Evolutionary conservation across 2,888 invertebrate species (phyloP).

Genomic region (Synanthedon tipuliformis): DNA sequence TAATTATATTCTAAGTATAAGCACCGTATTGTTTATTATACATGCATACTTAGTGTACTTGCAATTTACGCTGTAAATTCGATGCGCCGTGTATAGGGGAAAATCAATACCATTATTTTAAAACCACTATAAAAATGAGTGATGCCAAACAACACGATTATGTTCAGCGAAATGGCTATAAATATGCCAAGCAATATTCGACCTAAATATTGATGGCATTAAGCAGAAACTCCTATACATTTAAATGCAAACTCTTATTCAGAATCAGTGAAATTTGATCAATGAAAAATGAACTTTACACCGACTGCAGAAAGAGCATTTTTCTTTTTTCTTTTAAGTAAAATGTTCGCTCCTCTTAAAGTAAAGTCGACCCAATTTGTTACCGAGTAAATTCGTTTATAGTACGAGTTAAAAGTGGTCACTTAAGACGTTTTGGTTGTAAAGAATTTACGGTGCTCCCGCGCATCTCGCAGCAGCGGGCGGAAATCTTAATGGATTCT

Average conservation of each 20-base stretch:
- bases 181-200: background rate
- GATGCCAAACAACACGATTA: conserved; percentile 36
- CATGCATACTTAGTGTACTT: background rate
- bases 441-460: conserved; percentile 28
- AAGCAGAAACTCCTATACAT: background rate
- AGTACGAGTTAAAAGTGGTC: background rate
- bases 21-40: background rate
- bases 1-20: background rate
- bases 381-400: conserved; percentile 9
- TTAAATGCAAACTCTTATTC: background rate
- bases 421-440: conserved; percentile 19
- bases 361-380: background rate
- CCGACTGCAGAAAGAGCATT: background rate
- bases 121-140: conserved; percentile 65
- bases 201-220: background rate
- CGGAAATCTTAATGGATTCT: conserved; percentile 70
- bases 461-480: conserved; percentile 53
- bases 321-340: conserved; percentile 6
- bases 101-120: conserved; percentile 67
- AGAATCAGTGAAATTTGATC: conserved; percentile 5
- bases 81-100: conserved; percentile 6
- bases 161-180: conserved; percentile 35
- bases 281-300: conserved; percentile 26
- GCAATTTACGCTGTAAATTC: background rate
- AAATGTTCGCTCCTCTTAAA: conserved; percentile 6